phyloP scores from a whole-genome alignment of 2,113 vertebrate genomes.

The Pseudorhombus dupliciocellatus region DNA sequence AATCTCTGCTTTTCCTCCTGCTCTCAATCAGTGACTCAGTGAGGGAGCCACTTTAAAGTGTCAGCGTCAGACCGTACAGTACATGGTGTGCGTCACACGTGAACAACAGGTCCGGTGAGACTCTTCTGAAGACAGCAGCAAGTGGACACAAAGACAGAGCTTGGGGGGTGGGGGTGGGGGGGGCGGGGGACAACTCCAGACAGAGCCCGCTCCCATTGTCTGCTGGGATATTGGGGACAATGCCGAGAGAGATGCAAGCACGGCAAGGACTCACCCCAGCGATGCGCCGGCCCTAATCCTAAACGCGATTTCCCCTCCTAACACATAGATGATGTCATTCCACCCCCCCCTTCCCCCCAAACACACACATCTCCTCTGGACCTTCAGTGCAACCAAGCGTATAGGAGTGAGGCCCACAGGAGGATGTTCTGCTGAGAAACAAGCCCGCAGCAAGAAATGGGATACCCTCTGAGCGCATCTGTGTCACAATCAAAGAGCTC shows the following conservation, averaged over 20 bases:
- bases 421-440: constrained; percentile 59
- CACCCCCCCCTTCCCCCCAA: constrained; percentile 5
- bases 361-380: constrained; percentile 46
- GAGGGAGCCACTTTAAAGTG: not conserved
- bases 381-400: constrained; percentile 45
- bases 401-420: constrained; percentile 44
- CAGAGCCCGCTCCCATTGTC: constrained; percentile 68
- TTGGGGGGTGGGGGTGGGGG: not conserved
- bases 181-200: constrained; percentile 43
- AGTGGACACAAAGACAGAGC: constrained; percentile 60
- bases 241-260: constrained; percentile 56
- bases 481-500: constrained; percentile 62
- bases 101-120: constrained; percentile 34
- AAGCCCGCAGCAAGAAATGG: constrained; percentile 50
- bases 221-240: constrained; percentile 54
- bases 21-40: constrained; percentile 15
- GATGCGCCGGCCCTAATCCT: constrained; percentile 65
- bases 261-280: constrained; percentile 58
- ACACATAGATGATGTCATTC: constrained; percentile 74
- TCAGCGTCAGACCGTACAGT: constrained; percentile 25
- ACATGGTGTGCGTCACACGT: constrained; percentile 26
- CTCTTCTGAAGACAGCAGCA: constrained; percentile 42
- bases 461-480: constrained; percentile 54
- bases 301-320: constrained; percentile 58
- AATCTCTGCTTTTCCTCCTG: not conserved